A percentile compares a stretch with the other conserved stretches of the same genome.
These are phyloP conservation scores for Zaprionus inermis DNA, from an alignment of 1,140 invertebrate species.

Conservation along the genomic window DNA sequence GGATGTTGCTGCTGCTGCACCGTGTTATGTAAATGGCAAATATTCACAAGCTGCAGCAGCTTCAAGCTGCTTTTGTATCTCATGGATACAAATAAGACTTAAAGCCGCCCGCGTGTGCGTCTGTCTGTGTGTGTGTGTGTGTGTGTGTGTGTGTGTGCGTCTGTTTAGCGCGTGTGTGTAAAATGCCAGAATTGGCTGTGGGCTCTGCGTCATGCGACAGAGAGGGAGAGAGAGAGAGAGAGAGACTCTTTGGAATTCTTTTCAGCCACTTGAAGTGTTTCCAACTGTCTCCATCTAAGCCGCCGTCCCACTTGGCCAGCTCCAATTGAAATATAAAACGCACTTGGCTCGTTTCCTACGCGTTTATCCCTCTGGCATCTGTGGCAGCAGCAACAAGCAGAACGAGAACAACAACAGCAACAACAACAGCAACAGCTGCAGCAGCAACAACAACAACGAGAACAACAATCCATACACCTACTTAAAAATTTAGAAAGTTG, in stretches of 20 bases:
- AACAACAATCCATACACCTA: slow-evolving; percentile 77
- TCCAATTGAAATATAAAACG: slow-evolving; percentile 75
- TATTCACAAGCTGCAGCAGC: background rate
- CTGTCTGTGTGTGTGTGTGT: slow-evolving; percentile 19
- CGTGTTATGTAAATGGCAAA: slow-evolving; percentile 75
- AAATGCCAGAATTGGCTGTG: slow-evolving; percentile 64
- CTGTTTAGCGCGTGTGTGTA: slow-evolving; percentile 35
- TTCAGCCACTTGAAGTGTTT: slow-evolving; percentile 64
- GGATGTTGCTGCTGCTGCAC: slow-evolving; percentile 40
- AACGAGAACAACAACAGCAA: slow-evolving; percentile 19
- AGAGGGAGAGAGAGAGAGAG: background rate
- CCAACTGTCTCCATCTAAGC: slow-evolving; percentile 41
- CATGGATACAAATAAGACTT: slow-evolving; percentile 68
- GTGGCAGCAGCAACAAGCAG: background rate
- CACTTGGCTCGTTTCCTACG: slow-evolving; percentile 51
- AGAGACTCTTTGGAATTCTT: slow-evolving; percentile 58
- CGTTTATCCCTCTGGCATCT: slow-evolving; percentile 54
- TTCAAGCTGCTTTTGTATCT: slow-evolving; percentile 51
- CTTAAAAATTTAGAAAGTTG: slow-evolving; percentile 83
- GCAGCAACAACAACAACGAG: slow-evolving; percentile 30
- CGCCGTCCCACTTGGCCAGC: slow-evolving; percentile 28
- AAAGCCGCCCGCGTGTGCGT: slow-evolving; percentile 24
- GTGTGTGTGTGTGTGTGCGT: slow-evolving; percentile 37
- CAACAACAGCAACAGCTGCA: no score
- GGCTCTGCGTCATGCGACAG: slow-evolving; percentile 64